Conservation (phyloP, 2,797 vertebrate genomes). For the Hoplostethus mediterraneus region DNA sequence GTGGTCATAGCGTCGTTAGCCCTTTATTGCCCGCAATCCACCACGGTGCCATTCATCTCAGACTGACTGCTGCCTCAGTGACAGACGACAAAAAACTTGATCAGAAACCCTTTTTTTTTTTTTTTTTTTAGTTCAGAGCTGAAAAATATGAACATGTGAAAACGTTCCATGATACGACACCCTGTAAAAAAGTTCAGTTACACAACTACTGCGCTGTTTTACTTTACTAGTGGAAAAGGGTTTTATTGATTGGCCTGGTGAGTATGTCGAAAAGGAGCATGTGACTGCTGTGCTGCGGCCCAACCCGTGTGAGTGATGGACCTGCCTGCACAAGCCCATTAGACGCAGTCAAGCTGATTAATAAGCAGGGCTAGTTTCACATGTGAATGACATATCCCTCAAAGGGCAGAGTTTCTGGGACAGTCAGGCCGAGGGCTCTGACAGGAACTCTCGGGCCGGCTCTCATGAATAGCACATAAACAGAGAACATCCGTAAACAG, state of each 20-base stretch:
- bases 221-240: slow-evolving; percentile 38
- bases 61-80: slow-evolving; percentile 46
- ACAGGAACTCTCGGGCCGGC: slow-evolving; percentile 59
- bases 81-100: slow-evolving; percentile 38
- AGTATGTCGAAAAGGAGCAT: slow-evolving; percentile 55
- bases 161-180: slow-evolving; percentile 57
- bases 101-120: slow-evolving; percentile 6
- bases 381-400: slow-evolving; percentile 59
- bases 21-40: slow-evolving; percentile 75
- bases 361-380: slow-evolving; percentile 55
- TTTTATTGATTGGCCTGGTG: slow-evolving; percentile 65
- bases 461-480: slow-evolving; percentile 78
- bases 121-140: slow-evolving; percentile 12
- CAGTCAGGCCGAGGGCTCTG: slow-evolving; percentile 47
- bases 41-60: slow-evolving; percentile 55
- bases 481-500: slow-evolving; percentile 82
- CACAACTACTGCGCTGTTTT: slow-evolving; percentile 39
- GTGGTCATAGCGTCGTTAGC: slow-evolving; percentile 53
- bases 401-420: slow-evolving; percentile 48
- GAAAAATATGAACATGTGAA: slow-evolving; percentile 28
- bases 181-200: slow-evolving; percentile 26
- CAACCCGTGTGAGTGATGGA: slow-evolving; percentile 72
- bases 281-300: slow-evolving; percentile 57
- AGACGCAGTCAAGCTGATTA: slow-evolving; percentile 59
- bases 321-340: slow-evolving; percentile 77